Evolutionary conservation across 2,113 vertebrate species (phyloP), one percentile per base, ranked within the genome.

Genomic region (Sturnira hondurensis): DNA sequence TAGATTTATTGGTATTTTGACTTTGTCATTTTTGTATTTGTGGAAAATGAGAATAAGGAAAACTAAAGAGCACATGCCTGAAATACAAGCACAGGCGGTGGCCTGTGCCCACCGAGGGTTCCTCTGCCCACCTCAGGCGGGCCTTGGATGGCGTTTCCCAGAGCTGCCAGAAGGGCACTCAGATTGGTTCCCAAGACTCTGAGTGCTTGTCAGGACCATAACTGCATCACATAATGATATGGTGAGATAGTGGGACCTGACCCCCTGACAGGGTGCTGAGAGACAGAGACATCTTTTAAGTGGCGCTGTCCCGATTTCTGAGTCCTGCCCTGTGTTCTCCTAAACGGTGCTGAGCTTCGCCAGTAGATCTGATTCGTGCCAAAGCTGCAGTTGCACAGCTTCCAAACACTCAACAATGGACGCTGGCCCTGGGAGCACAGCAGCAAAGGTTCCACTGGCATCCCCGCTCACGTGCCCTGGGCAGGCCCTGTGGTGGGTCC

Each of bases 401-500:
- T 43, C 92, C 43, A 41, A 36, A 41, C n/a, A 45, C 91, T 12
- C 82, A 43, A 43, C 1, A 11, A 0, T 0, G 15, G 47, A 43
- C 14, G 5, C 54, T n/a, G 36, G 3, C 56, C 17, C 9, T 1
- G 26, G 54, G 54, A 43, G 28, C 47, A 36, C n/a, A 7, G 76
- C 17, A n/a, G 14, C 3, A 3, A 1, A 2, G n/a, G n/a, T 7
- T 8, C 0, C 28, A 1, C 65, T 15, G 45, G 0, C 2, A 1
- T 0, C 16, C 33, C 63, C 1, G 28, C 65, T 52, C 7, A 14
- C 33, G 0, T 28, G 65, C 54, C 7, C 20, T 3, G 4, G 8
- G 8, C 33, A 19, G 1, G 24, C 11, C 43, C 0, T 2, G 0
- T 19, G 10, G 56, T 41, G 28, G 3, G 26, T 43, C 28, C 7